phyloP scores from a whole-genome alignment of 2,113 vertebrate genomes.

The Cebidichthys violaceus region DNA sequence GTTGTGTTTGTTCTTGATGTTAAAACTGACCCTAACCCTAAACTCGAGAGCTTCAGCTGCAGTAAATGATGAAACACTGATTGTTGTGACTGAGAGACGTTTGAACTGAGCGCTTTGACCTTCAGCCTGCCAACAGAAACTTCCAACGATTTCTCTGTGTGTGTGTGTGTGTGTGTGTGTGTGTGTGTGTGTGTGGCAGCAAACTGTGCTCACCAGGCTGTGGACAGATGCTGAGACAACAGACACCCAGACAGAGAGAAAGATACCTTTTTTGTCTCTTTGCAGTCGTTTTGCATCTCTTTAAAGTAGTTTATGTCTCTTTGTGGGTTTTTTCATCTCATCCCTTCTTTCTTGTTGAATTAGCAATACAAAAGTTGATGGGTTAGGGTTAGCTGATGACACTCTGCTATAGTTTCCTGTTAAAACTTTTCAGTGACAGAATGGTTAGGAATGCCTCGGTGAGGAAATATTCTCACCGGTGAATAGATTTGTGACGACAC shows the following conservation, averaged over 20 bases:
- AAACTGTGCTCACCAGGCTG: background rate
- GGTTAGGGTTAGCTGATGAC: no score
- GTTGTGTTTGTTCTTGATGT: background rate
- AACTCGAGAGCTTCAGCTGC: conserved; percentile 18
- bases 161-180: conserved; percentile 16
- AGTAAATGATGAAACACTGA: conserved; percentile 21
- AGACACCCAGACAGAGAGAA: no score
- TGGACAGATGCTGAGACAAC: no score
- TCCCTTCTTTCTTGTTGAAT: no score
- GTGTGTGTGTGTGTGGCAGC: conserved; percentile 17
- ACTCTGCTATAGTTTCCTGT: no score
- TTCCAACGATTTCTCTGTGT: background rate
- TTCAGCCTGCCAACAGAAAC: conserved; percentile 14
- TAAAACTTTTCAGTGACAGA: no score
- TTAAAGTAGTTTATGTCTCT: no score
- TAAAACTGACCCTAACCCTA: background rate
- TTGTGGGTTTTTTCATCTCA: no score
- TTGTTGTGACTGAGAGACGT: conserved; percentile 43
- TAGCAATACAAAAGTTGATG: no score
- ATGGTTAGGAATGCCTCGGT: no score
- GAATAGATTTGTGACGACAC: no score
- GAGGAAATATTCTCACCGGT: no score
- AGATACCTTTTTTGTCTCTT: background rate
- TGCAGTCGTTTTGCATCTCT: background rate
- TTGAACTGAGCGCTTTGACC: background rate